Evolutionary conservation across 1,140 invertebrate genomes (phyloP), one percentile per base, ranked within the genome.

Genomic region (Diprion similis): DNA sequence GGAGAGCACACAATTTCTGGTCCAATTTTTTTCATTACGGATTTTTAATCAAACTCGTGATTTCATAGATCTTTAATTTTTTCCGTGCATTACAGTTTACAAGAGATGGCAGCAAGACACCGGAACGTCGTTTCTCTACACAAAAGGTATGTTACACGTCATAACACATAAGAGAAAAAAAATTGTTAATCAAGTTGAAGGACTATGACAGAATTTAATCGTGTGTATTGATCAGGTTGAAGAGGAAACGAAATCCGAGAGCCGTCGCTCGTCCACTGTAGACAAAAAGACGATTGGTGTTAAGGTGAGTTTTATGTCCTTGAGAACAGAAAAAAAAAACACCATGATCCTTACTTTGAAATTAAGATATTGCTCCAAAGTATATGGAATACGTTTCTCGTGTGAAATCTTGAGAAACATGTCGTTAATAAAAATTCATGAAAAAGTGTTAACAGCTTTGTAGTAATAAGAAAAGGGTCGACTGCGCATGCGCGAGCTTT

Each of bases 241-340:
- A 75, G 90, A 92, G 78, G 91, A 92, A 86, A 85, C 86, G 17
- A 91, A 87, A 66, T 85, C 88, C 64, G 91, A 93, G 78, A 92
- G 91, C 75, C 86, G 91, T 71, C 88, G 90, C 59, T 90, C 91
- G 71, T 93, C 92, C n/a, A 81, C 92, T 46, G 82, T 91, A 66
- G 92, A 92, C 78, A 88, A 87, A 71, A 89, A 89, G 76, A 87
- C 85, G 79, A 89, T 90, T 78, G 83, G 85, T 51, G 82, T 90
- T 77, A 90, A 92, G 89, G 91, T 91, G 81, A 81, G 76, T 66
- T 10, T 68, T 17, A 47, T 37, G 0, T 37, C 6, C 6, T 37
- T 37, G 2, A 37, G 24, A 37, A 37, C 24, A 37, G 6, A 1
- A 37, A 37, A 37, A 37, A 37, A 3, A 37, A 37, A 37, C 24